These are phyloP conservation scores for Caenorhabditis virilis DNA, from an alignment of 2,888 invertebrate species.

Conservation along the genomic window DNA sequence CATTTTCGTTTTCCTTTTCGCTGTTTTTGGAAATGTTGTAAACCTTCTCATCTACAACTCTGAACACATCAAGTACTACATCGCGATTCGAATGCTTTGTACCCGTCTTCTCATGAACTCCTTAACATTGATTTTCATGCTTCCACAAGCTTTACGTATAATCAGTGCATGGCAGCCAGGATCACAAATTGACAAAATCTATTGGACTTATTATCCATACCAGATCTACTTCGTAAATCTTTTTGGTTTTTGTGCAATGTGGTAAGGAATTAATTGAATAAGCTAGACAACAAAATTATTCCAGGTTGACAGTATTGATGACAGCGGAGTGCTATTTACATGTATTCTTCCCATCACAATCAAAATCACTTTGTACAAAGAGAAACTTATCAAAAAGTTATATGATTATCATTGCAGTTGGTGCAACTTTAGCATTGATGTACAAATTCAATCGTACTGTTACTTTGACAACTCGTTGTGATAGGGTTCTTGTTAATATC, in stretches of 20 bases:
- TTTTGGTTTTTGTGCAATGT: constrained; percentile 65
- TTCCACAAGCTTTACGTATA: constrained; percentile 59
- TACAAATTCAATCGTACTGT: constrained; percentile 60
- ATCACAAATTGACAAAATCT: constrained; percentile 41
- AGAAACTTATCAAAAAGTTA: constrained; percentile 50
- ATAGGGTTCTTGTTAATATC: constrained; percentile 45
- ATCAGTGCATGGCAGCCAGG: constrained; percentile 53
- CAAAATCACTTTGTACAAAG: constrained; percentile 60
- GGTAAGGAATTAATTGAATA: too few species aligned
- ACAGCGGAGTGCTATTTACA: constrained; percentile 64
- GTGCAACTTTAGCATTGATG: constrained; percentile 52
- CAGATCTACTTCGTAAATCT: constrained; percentile 59
- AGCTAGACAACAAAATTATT: too few species aligned
- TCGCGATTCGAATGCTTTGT: constrained; percentile 66
- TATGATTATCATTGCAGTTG: constrained; percentile 34
- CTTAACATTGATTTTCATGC: constrained; percentile 56
- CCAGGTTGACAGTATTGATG: constrained; percentile 64
- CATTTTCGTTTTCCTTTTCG: constrained; percentile 58
- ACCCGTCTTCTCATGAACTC: constrained; percentile 63
- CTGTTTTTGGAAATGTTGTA: constrained; percentile 61
- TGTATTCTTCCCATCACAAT: constrained; percentile 59
- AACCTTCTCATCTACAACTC: constrained; percentile 64
- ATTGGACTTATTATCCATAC: constrained; percentile 57
- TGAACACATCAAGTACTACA: constrained; percentile 63
- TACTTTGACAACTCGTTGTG: constrained; percentile 40